These are phyloP conservation scores for Adela reaumurella DNA, from an alignment of 2,888 invertebrate genomes.

Conservation along the genomic window DNA sequence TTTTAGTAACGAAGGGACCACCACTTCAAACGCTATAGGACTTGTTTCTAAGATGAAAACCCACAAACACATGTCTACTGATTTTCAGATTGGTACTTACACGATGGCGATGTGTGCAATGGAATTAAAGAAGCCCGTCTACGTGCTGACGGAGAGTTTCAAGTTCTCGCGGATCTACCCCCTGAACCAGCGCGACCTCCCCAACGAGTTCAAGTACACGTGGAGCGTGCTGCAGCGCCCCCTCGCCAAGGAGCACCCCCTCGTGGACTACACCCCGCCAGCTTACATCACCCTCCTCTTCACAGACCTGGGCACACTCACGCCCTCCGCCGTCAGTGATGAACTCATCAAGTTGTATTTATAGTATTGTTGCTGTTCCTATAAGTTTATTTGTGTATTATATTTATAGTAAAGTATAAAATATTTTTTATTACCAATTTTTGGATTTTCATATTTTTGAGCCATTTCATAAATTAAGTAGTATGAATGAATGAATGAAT, in stretches of 20 bases:
- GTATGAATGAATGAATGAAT: no score
- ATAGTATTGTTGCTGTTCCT: conserved; percentile 40
- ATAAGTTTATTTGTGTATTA: no score
- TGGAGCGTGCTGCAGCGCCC: conserved; percentile 47
- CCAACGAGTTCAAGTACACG: conserved; percentile 75
- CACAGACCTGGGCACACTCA: conserved; percentile 93
- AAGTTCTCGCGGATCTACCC: conserved; percentile 95
- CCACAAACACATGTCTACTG: no score
- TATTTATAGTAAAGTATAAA: background rate
- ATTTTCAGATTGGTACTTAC: conserved; percentile 74
- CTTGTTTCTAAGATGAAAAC: no score
- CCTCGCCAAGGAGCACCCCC: conserved; percentile 69
- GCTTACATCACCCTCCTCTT: conserved; percentile 87
- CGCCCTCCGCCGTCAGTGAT: conserved; percentile 96
- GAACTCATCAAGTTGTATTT: conserved; percentile 95
- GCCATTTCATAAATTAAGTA: no score
- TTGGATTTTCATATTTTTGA: no score
- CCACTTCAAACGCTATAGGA: no score
- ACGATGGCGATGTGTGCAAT: conserved; percentile 81
- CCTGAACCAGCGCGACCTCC: conserved; percentile 86
- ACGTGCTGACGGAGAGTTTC: conserved; percentile 95
- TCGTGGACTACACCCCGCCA: conserved; percentile 97
- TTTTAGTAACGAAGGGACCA: no score
- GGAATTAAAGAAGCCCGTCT: conserved; percentile 91
- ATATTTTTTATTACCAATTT: background rate